Evolutionary conservation across 1,140 invertebrate genomes (phyloP).

Genomic region (Bombus confusus): DNA sequence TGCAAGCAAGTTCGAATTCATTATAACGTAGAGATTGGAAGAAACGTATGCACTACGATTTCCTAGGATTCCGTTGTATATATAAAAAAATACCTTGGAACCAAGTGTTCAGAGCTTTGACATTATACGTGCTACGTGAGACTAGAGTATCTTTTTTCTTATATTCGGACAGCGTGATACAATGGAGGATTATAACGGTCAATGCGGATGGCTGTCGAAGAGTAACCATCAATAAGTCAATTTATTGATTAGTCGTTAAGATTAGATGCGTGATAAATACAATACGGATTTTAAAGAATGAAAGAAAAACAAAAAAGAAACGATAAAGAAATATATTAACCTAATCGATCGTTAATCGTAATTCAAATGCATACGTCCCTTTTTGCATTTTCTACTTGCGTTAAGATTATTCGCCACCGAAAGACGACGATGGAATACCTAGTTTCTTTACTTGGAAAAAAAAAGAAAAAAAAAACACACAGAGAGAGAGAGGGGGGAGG

Average conservation of each 20-base stretch:
- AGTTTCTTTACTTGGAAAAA: neutral
- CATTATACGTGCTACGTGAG: neutral
- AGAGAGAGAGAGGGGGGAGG: rapidly evolving
- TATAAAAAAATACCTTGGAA: neutral
- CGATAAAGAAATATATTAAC: conserved; percentile 19
- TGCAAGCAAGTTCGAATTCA: neutral
- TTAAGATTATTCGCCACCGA: neutral
- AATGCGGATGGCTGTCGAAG: neutral
- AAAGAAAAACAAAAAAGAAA: neutral
- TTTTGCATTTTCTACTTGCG: conserved; percentile 41
- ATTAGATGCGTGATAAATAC: conserved; percentile 25
- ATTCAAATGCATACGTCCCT: conserved; percentile 63
- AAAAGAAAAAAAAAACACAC: conserved; percentile 9
- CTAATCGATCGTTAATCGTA: conserved; percentile 12
- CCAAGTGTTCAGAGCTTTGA: neutral
- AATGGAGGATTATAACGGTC: neutral
- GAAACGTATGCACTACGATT: conserved; percentile 60
- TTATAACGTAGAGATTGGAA: conserved; percentile 21
- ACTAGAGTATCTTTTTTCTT: conserved; percentile 30
- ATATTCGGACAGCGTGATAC: neutral
- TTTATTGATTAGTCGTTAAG: conserved; percentile 47
- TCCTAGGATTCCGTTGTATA: neutral
- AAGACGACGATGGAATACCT: conserved; percentile 10
- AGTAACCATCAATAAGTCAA: neutral
- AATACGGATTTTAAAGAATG: neutral